Evolutionary conservation across 2,797 vertebrate species (phyloP), one percentile per base, ranked within the genome.

Genomic region (Limosa lapponica): DNA sequence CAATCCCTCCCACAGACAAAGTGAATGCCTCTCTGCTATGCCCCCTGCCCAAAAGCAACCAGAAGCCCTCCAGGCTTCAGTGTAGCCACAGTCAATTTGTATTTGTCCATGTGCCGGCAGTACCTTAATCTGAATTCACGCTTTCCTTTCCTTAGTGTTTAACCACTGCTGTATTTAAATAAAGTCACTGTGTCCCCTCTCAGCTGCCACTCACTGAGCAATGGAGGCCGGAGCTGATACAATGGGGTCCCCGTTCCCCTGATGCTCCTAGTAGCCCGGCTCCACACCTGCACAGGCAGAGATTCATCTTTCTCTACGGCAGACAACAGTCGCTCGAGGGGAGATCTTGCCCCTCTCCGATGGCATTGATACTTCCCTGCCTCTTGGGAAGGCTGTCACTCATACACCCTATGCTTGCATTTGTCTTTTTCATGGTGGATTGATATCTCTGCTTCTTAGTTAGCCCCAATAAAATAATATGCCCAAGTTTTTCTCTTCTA

Each of bases 361-460:
- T 46, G 84, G 74, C 81, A 65, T 61, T 85, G 65, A 78, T 91
- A 87, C 34, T 74, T 39, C 34, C 22, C n/a, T 54, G 64, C 22
- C 89, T 64, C 87, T 91, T 80, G 84, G 87, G 87, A 95, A 81
- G 52, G 49, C 55, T 82, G 17, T 91, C 55, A 49, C 59, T 96
- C 72, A 85, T 43, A 71, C 5, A 64, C 10, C 11, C 46, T 39
- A 36, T 0, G 2, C 28, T 90, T 9, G 1, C 54, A 88, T 83
- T 86, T 78, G 79, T 70, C 54, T 85, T 91, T 93, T 94, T 82
- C 57, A 19, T 61, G 19, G 75, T 54, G 79, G 89, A 23, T 14
- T 71, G 64, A 67, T 92, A 95, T 89, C 84, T 85, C 46, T 87
- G 69, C 82, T 74, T 92, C 95, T 94, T 89, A 83, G 79, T 91